phyloP scores from a whole-genome alignment of 2,113 vertebrate genomes.

The Chelonoidis abingdonii region DNA sequence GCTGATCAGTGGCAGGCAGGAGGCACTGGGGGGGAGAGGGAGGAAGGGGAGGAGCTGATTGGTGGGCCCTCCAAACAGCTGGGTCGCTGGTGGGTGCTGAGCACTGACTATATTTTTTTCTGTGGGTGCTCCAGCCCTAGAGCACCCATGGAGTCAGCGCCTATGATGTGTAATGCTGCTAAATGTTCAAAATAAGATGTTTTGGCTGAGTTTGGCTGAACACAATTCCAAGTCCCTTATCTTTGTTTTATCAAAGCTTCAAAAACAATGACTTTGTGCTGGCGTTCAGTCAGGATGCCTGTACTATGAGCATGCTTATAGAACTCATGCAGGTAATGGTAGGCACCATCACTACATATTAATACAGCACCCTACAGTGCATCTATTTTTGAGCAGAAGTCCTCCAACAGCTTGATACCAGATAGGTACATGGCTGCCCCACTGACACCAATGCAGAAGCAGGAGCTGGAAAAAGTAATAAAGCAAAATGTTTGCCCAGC shows the following conservation, averaged over 20 bases:
- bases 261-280: neutral
- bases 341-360: accelerated
- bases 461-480: neutral
- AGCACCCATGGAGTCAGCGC: too few species aligned
- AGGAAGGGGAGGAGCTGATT: too few species aligned
- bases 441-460: neutral
- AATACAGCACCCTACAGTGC: neutral
- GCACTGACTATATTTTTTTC: too few species aligned
- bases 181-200: too few species aligned
- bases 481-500: neutral
- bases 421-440: neutral
- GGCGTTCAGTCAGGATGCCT: neutral
- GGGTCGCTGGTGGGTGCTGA: too few species aligned
- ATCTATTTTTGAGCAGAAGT: neutral
- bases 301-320: accelerated
- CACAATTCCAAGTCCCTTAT: neutral
- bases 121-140: too few species aligned
- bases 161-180: too few species aligned
- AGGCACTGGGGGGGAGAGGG: too few species aligned
- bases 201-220: neutral
- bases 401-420: neutral
- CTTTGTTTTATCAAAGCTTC: neutral
- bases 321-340: accelerated
- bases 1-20: too few species aligned
- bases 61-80: too few species aligned